Percentiles rank a stretch among this genome's conserved stretches.
phyloP scores from a whole-genome alignment of 2,888 invertebrate genomes.

The Eristalis arbustorum region DNA sequence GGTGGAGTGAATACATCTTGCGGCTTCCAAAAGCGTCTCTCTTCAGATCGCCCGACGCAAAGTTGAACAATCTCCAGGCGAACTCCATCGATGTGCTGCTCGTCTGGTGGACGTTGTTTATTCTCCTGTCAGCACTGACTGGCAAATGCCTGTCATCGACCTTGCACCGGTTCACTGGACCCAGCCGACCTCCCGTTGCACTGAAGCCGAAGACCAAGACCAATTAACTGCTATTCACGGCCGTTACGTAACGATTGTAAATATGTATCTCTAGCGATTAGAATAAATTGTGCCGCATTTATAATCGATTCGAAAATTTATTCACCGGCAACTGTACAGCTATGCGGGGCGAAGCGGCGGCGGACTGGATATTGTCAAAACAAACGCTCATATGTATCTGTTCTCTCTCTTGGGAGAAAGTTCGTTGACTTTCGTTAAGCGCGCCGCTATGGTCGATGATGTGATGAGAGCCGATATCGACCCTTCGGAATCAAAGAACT shows the following conservation, averaged over 20 bases:
- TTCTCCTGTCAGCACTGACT: too few relatives aligned
- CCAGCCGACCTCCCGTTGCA: not conserved
- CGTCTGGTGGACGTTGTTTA: too few relatives aligned
- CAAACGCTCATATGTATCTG: not conserved
- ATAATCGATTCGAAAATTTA: slow-evolving; percentile 10
- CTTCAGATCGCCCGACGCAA: not conserved
- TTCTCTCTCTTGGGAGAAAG: not conserved
- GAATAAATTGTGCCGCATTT: slow-evolving; percentile 10
- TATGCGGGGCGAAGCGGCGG: not conserved
- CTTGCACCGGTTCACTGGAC: not conserved
- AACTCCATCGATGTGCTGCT: not conserved
- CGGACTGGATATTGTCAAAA: not conserved
- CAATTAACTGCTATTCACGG: slow-evolving; percentile 11
- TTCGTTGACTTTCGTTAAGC: not conserved
- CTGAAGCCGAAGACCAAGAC: not conserved
- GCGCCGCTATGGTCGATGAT: not conserved
- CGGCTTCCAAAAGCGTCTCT: not conserved
- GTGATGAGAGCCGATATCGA: not conserved
- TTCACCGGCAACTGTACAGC: not conserved
- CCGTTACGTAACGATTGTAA: slow-evolving; percentile 33
- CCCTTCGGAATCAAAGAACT: not conserved
- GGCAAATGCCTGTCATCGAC: not conserved
- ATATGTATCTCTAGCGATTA: slow-evolving; percentile 2
- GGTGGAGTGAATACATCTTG: not conserved
- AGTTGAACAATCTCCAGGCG: not conserved